Conservation (phyloP, 2,797 vertebrate genomes). For the Schizopygopsis pylzovi region DNA sequence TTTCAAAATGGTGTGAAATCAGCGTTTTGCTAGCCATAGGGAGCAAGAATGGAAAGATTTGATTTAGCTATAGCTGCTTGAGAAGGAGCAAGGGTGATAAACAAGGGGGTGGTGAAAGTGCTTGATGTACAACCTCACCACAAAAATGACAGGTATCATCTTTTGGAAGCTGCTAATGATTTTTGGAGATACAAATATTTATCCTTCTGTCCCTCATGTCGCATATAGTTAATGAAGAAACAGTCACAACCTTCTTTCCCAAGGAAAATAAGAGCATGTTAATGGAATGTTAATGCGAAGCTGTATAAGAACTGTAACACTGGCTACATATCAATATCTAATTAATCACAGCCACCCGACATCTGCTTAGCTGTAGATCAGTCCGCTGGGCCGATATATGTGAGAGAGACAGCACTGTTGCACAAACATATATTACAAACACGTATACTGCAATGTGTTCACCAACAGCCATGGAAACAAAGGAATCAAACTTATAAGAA, state of each 20-base stretch:
- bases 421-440: not conserved
- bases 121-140: not conserved
- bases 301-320: not conserved
- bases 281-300: constrained; percentile 24
- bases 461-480: not conserved
- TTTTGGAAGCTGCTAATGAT: not conserved
- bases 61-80: not conserved
- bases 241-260: constrained; percentile 1
- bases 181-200: not conserved
- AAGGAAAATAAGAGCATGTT: not conserved
- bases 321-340: constrained; percentile 11
- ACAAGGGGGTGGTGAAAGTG: not conserved
- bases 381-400: not conserved
- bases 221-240: not conserved
- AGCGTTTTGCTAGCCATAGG: not conserved
- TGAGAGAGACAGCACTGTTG: not conserved
- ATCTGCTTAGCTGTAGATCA: constrained; percentile 1
- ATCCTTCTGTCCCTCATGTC: not conserved
- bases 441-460: not conserved
- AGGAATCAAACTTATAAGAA: not conserved
- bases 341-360: not conserved
- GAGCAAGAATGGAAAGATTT: not conserved
- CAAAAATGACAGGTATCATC: not conserved
- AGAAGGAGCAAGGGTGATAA: not conserved
- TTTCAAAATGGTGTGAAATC: too few relatives aligned